Evolutionary conservation across 2,888 invertebrate species (phyloP), one percentile per base, ranked within the genome.

Genomic region (Amphimallon solstitiale): DNA sequence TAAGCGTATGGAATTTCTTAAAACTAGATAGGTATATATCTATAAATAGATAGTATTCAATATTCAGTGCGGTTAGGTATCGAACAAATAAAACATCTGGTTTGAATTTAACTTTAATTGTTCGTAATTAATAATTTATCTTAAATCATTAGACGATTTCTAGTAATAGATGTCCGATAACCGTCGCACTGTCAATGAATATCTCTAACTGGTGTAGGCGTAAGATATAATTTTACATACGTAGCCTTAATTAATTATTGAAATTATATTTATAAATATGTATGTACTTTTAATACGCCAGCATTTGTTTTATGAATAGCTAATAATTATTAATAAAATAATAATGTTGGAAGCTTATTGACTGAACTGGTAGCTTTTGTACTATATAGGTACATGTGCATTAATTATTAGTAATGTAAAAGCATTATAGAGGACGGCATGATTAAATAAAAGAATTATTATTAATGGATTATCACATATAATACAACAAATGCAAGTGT

Each of bases 11-110:
- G 29, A 23, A 59, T 43, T 59, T 38, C 56, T 59, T 40, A 29
- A 23, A 43, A 59, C 56, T 59, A 43, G 56, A 59, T 59, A 43
- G 56, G 43, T 59, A 51, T 5, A 17, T 34, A 43, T 34, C 56
- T 59, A 59, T 59, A 43, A 59, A 59, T 59, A 59, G 56, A 43
- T 19, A 38, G n/a, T n/a, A 59, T 59, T 21, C 23, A 59, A 40
- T 43, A 43, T 43, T 29, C 43, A 15, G 15, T 15, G 15, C 14
- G 45, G 23, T 29, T 59, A 59, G 43, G 43, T 43, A 29, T 59
- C 40, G 29, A 43, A 29, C 43, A 43, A 59, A 59, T 43, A 29
- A 59, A 45, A 43, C 56, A 59, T 40, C 56, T 59, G 56, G 56
- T 17, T 59, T 1, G 15, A 45, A 34, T 43, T 29, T 19, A 14